Evolutionary conservation across 1,140 invertebrate genomes (phyloP), one percentile per base, ranked within the genome.

Genomic region (silkworm (Bombyx mori)): DNA sequence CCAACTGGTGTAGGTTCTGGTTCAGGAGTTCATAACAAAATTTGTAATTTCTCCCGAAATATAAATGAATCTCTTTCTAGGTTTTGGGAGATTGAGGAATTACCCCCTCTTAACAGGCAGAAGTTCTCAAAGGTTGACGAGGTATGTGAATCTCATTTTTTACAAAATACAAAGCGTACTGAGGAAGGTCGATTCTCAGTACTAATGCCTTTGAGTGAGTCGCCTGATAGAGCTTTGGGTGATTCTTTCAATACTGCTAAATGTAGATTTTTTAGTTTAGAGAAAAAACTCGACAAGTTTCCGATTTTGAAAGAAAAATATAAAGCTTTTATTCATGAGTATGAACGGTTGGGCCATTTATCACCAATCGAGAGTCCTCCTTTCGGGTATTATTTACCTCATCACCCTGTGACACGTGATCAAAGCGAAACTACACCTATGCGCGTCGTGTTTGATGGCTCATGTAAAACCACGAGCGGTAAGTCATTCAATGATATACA

Each of bases 41-140:
- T 18, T 52, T 52, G 18, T 52, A n/a, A 52, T 52, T 52, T 52
- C 35, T 52, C 50, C 18, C n/a, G 35, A 26, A 10, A 52, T 4
- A 52, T 52, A 6, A 6, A 26, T 52, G 50, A 52, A 52, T 26
- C 18, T 18, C 35, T 52, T 22, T 0, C 6, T 6, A 18, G 18
- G 26, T 52, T 52, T 42, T 52, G 50, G 50, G 50, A 52, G 35
- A 52, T 52, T 52, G 50, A 52, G 35, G 50, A 52, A 6, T 10
- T 52, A 4, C 50, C 50, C 9, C 35, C 35, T 22, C 6, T 22
- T 22, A 7, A 9, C 10, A 52, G 12, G 12, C 12, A 52, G 35
- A 52, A 22, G 35, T 42, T 52, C 26, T 6, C 18, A 10, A 52
- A 26, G 10, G 50, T 22, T 22, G 50, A 52, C 2, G 50, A 52